Evolutionary conservation across 2,113 vertebrate genomes (phyloP), one percentile per base, ranked within the genome.

Genomic region (Eulacestoma nigropectus): DNA sequence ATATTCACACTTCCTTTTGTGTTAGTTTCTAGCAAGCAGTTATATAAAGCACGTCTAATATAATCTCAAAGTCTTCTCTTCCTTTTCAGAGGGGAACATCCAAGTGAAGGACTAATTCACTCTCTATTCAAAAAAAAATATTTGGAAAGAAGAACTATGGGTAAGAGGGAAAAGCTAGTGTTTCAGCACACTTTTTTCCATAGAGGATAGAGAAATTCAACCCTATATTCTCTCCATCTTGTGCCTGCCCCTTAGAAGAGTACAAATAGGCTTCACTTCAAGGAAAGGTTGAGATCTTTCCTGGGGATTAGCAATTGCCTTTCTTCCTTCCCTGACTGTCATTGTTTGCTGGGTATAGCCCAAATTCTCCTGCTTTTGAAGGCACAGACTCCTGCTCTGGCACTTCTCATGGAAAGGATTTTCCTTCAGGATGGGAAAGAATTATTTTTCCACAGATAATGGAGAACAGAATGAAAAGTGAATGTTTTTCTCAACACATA

Each of bases 1-100:
- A 57, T 68, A 62, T 94, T 96, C 92, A 83, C 79, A 69, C 49
- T 94, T 95, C 75, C 68, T 88, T 95, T 93, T 93, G 49, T 90
- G 53, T 57, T 88, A 83, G 22, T 69, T 88, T 93, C 82, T 80
- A 77, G 14, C 53, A 90, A 86, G 85, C 92, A 90, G 94, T 97
- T 94, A 85, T 53, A 62, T 67, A 93, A 91, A 93, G 53, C 18
- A 37, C 26, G 32, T 57, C 32, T 41, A 94, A 82, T 64, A 91
- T 65, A 56, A 73, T 80, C 62, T 85, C 68, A 42, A 55, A 91
- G 47, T 55, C 69, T 37, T 74, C 42, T 89, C 60, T 91, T 29
- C 35, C 14, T 80, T 95, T 95, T 94, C 84, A 91, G 84, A 91
- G 46, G 57, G 55, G 18, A 93, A 79, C 37, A 83, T 16, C 62